Conservation (phyloP, 2,113 vertebrate genomes). For the Cricetomys ansorgei region DNA sequence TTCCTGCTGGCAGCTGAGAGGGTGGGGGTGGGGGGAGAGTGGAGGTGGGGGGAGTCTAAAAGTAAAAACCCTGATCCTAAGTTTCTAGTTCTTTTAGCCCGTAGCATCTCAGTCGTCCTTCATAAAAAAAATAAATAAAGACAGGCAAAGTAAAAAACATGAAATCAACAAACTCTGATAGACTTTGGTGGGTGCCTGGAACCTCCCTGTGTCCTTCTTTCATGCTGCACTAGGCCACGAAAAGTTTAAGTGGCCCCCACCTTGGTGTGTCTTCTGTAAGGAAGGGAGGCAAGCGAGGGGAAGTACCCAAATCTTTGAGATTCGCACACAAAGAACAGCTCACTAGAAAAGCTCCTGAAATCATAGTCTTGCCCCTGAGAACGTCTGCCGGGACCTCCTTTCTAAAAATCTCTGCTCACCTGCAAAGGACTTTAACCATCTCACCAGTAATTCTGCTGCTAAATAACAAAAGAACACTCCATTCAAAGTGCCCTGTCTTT, state of each 20-base stretch:
- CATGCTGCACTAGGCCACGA: slow-evolving; percentile 73
- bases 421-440: slow-evolving; percentile 60
- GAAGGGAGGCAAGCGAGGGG: slow-evolving; percentile 14
- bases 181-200: slow-evolving; percentile 39
- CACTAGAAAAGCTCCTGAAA: slow-evolving; percentile 73
- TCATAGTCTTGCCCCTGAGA: slow-evolving; percentile 48
- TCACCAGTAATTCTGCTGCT: slow-evolving; percentile 25
- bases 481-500: slow-evolving; percentile 73
- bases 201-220: slow-evolving; percentile 59
- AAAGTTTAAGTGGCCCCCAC: slow-evolving; percentile 80
- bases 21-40: too few species aligned
- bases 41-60: background rate
- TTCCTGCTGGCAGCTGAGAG: slow-evolving; percentile 42
- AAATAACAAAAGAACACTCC: slow-evolving; percentile 83
- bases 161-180: slow-evolving; percentile 76
- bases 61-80: slow-evolving; percentile 60
- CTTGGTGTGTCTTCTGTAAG: slow-evolving; percentile 33
- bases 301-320: background rate
- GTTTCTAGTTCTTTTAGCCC: slow-evolving; percentile 13
- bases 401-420: slow-evolving; percentile 41
- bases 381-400: slow-evolving; percentile 68
- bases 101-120: background rate
- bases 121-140: slow-evolving; percentile 74
- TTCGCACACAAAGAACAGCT: slow-evolving; percentile 76
- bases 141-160: slow-evolving; percentile 47